These are phyloP conservation scores for Polymixis lichenea DNA, from an alignment of 2,888 invertebrate species.

Conservation along the genomic window DNA sequence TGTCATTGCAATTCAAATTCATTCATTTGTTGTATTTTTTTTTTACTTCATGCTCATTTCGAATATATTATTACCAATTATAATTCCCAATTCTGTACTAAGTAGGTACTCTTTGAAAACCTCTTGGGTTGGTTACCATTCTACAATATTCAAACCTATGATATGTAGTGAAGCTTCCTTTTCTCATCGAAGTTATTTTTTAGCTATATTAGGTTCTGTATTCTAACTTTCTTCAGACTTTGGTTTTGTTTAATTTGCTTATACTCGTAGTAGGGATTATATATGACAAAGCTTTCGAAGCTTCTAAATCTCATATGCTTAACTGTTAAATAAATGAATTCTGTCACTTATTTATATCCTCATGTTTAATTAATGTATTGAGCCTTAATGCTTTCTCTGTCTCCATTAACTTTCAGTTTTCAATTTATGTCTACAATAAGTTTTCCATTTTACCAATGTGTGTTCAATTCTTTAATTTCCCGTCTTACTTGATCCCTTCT, in stretches of 20 bases:
- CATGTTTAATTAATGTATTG: background rate
- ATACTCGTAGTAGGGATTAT: background rate
- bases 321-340: background rate
- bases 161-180: background rate
- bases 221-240: background rate
- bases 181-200: background rate
- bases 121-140: constrained; percentile 2
- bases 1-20: constrained; percentile 8
- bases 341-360: background rate
- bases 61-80: background rate
- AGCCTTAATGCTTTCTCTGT: background rate
- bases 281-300: background rate
- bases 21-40: background rate
- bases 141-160: constrained; percentile 6
- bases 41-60: background rate
- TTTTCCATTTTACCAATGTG: constrained; percentile 4
- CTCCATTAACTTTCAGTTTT: background rate
- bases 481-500: constrained; percentile 14
- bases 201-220: background rate
- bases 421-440: background rate
- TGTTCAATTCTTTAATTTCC: background rate
- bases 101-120: background rate
- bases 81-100: background rate
- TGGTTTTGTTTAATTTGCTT: background rate
- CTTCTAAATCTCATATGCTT: background rate